Evolutionary conservation across 1,140 invertebrate species (phyloP).

Genomic region (Ceratina calcarata): DNA sequence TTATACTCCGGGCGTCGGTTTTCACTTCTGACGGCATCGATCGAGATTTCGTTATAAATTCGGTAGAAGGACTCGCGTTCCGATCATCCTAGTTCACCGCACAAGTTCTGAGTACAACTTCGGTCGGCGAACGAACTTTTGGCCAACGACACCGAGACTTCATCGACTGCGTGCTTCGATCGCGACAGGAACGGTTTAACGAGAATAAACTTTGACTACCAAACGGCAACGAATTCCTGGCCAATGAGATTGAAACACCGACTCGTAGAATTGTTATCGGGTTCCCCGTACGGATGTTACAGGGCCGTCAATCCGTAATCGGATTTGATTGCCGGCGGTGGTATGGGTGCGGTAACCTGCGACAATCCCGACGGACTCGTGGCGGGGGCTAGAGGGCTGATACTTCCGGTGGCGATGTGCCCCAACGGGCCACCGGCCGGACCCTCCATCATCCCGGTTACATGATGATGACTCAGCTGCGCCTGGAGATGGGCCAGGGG

Average conservation of each 20-base stretch:
- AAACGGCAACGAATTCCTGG: not conserved
- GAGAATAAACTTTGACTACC: not conserved
- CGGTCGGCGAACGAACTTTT: no score
- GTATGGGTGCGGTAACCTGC: constrained; percentile 67
- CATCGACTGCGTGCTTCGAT: not conserved
- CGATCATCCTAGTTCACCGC: no score
- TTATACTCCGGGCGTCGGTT: no score
- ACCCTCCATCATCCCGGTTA: constrained; percentile 78
- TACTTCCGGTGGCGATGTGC: constrained; percentile 78
- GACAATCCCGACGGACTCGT: constrained; percentile 73
- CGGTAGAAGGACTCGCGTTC: no score
- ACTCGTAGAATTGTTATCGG: not conserved
- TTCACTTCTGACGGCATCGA: no score
- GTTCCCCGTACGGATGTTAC: constrained; percentile 80
- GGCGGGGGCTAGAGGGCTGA: constrained; percentile 79
- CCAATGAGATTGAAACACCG: not conserved
- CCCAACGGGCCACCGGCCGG: constrained; percentile 70
- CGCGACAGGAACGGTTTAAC: no score
- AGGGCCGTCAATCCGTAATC: constrained; percentile 88
- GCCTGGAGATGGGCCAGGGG: constrained; percentile 78
- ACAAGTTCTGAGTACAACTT: no score
- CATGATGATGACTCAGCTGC: constrained; percentile 79
- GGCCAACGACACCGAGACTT: not conserved
- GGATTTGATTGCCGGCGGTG: constrained; percentile 83
- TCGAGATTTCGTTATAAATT: no score